Base-by-base conservation (phyloP, 37 sponge, comb jelly and placozoan genomes). In the Halisarca cf. caerulea region DNA sequence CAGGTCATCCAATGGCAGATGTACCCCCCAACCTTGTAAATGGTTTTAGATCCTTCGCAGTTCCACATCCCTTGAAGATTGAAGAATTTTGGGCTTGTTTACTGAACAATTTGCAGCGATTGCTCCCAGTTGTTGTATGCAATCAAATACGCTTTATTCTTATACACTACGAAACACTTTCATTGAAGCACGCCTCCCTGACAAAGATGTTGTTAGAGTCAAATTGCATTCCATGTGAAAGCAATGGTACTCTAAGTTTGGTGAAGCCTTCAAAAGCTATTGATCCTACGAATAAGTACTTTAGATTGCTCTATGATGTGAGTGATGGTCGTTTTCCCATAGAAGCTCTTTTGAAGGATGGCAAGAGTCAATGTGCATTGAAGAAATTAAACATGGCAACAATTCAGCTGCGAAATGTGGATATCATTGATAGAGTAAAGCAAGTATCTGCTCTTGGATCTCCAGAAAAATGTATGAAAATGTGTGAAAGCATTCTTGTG, bases 241-340 rank as follows among this genome's bases (percentile, higher is more conserved):
- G 44, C 3, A 37, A 37, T 41, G 68, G 82, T 78, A 6, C 51
- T 14, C 51, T 47, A 47, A 6, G 11, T 47, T 45, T 85, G 0
- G 35, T 41, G 39, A 33, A 3, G 20, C 82, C 85, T 17, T 1
- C 18, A 39, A 38, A 70, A 2, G 20, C 85, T 1, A 90, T 90
- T 58, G 83, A 86, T 68, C 44, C 80, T 79, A 42, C 9, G 2
- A 59, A 81, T 18, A 2, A 11, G 36, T 61, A 28, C 20, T 37
- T 91, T 32, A 54, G 18, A 9, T 21, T 9, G 11, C 59, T 91
- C 2, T 91, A 81, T 70, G 57, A 72, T 18, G 42, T 24, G 6
- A 24, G 7, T 59, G 91, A 91, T 3, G 91, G 75, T 20, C 66
- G 81, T 18, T 91, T 91, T 69, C 91, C 91, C 37, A 58, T 58